These are phyloP conservation scores for Drosophila ohnishii DNA, from an alignment of 1,140 invertebrate species.

Conservation along the genomic window DNA sequence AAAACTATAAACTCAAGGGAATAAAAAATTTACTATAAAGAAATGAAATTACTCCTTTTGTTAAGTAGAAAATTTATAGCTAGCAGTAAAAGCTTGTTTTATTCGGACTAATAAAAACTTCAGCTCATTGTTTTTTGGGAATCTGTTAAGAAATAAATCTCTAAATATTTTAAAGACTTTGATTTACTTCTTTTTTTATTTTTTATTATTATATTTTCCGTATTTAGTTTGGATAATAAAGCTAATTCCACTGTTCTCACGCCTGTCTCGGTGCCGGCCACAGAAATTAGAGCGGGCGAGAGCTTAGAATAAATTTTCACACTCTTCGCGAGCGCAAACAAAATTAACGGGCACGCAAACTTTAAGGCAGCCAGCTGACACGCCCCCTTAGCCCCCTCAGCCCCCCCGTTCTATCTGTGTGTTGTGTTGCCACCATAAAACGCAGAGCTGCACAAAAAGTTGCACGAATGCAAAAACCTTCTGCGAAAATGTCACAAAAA, in stretches of 20 bases:
- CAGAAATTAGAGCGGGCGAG: slow-evolving; percentile 65
- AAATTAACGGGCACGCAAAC: slow-evolving; percentile 71
- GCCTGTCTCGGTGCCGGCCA: not conserved
- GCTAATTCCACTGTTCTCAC: not conserved
- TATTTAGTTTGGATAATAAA: not conserved
- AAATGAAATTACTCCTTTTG: not conserved
- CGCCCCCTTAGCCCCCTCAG: slow-evolving; percentile 23
- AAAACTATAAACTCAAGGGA: not conserved
- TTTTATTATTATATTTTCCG: no score
- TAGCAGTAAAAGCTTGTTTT: not conserved
- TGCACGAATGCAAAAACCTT: slow-evolving; percentile 75
- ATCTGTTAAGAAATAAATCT: not conserved
- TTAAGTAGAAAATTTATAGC: not conserved
- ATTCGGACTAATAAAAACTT: not conserved
- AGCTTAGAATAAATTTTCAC: slow-evolving; percentile 74
- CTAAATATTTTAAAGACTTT: not conserved
- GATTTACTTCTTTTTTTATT: not conserved
- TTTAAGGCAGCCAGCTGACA: slow-evolving; percentile 64
- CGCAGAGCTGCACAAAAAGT: slow-evolving; percentile 67
- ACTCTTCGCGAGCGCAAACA: slow-evolving; percentile 69
- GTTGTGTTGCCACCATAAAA: slow-evolving; percentile 44
- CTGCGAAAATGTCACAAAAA: slow-evolving; percentile 68
- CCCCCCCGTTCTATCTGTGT: not conserved
- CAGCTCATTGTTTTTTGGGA: not conserved
- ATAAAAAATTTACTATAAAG: not conserved